Evolutionary conservation across 1,140 invertebrate species (phyloP).

Genomic region (Drosophila sechellia): DNA sequence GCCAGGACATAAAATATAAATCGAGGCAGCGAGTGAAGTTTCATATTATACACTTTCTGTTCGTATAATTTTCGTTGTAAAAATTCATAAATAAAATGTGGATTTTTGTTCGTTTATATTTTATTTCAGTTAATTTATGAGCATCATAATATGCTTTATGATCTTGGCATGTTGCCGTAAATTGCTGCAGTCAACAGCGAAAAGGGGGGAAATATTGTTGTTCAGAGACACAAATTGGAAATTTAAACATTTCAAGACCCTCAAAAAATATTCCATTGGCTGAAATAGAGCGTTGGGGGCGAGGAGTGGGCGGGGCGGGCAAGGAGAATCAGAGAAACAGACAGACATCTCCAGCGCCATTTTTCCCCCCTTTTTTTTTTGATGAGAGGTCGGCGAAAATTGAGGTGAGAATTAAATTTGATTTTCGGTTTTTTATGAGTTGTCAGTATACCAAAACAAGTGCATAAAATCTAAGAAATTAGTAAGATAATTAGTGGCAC

Average conservation of each 20-base stretch:
- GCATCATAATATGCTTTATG: slow-evolving; percentile 79
- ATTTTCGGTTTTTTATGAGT: slow-evolving; percentile 42
- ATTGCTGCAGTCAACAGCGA: slow-evolving; percentile 78
- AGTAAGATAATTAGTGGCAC: slow-evolving; percentile 29
- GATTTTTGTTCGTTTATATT: slow-evolving; percentile 45
- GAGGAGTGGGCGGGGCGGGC: slow-evolving; percentile 17
- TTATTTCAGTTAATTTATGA: slow-evolving; percentile 79
- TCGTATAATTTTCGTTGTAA: slow-evolving; percentile 28
- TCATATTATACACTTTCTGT: slow-evolving; percentile 15
- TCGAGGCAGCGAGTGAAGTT: not conserved
- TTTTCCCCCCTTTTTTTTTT: slow-evolving; percentile 3
- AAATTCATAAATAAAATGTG: slow-evolving; percentile 52
- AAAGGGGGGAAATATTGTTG: slow-evolving; percentile 49
- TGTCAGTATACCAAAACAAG: slow-evolving; percentile 37
- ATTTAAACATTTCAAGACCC: slow-evolving; percentile 62
- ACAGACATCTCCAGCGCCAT: slow-evolving; percentile 32
- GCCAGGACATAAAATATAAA: slow-evolving; percentile 38
- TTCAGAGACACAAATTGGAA: slow-evolving; percentile 64
- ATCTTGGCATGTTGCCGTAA: slow-evolving; percentile 79
- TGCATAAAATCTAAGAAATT: slow-evolving; percentile 42
- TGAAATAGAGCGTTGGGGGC: slow-evolving; percentile 33
- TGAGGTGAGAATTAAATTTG: slow-evolving; percentile 48
- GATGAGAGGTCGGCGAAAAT: slow-evolving; percentile 33
- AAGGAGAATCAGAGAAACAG: slow-evolving; percentile 7
- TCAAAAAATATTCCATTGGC: slow-evolving; percentile 71